phyloP scores from a whole-genome alignment of 1,140 invertebrate genomes.

The Phenacoccus solenopsis region DNA sequence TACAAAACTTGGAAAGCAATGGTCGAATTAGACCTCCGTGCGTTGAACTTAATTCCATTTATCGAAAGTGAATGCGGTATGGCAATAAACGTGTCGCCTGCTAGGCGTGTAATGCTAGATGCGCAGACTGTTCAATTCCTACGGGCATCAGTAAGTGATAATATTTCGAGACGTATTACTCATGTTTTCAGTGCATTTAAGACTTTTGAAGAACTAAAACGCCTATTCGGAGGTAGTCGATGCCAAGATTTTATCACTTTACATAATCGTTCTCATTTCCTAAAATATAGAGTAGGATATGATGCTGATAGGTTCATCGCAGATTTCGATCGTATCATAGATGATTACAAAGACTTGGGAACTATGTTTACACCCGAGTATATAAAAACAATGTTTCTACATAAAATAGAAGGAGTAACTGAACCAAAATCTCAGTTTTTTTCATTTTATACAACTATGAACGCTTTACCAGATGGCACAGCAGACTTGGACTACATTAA shows the following conservation, averaged over 20 bases:
- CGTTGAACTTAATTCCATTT: not conserved
- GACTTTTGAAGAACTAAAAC: not conserved
- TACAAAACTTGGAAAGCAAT: not conserved
- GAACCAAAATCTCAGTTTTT: not conserved
- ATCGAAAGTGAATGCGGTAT: not conserved
- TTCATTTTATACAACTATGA: not conserved
- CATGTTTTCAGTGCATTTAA: not conserved
- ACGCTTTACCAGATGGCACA: not conserved
- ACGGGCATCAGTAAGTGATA: not conserved
- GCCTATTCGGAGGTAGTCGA: not conserved
- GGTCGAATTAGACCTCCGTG: not conserved
- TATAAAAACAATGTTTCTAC: not conserved
- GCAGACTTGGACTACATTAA: not conserved
- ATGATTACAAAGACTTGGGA: not conserved
- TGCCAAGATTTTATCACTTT: not conserved
- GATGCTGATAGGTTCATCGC: not conserved
- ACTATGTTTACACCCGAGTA: not conserved
- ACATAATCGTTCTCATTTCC: not conserved
- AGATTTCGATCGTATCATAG: not conserved
- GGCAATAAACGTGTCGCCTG: not conserved
- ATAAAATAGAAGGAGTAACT: not conserved
- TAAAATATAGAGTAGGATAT: not conserved
- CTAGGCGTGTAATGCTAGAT: not conserved
- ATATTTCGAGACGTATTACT: not conserved
- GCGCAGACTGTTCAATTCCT: not conserved